Evolutionary conservation across 2,113 vertebrate species (phyloP).

Genomic region (Illadopsis cleaveri): DNA sequence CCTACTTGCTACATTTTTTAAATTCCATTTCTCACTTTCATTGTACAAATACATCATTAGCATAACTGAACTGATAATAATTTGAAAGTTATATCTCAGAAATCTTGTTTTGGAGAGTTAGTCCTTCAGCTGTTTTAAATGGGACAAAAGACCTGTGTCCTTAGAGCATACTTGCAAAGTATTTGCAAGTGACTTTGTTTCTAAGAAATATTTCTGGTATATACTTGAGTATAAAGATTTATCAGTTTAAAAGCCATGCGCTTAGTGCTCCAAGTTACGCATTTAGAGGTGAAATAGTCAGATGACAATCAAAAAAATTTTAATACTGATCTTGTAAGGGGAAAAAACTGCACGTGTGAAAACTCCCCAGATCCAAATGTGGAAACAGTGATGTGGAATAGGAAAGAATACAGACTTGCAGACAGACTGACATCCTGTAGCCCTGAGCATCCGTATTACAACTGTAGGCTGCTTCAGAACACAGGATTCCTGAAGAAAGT

Average conservation of each 20-base stretch:
- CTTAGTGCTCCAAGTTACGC: not conserved
- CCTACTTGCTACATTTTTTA: not conserved
- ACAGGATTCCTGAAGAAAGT: not conserved
- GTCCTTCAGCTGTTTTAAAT: not conserved
- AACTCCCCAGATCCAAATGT: not conserved
- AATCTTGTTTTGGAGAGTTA: not conserved
- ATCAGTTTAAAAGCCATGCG: not conserved
- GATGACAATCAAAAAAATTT: not conserved
- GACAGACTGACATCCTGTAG: not conserved
- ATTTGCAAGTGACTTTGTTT: not conserved
- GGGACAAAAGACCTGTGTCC: not conserved
- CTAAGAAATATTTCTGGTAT: not conserved
- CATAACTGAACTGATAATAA: not conserved
- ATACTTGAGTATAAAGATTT: not conserved
- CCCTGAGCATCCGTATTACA: not conserved
- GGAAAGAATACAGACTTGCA: not conserved
- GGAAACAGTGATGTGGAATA: not conserved
- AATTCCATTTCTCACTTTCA: not conserved
- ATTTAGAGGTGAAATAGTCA: not conserved
- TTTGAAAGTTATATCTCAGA: not conserved
- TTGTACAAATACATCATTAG: not conserved
- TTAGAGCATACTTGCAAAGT: not conserved
- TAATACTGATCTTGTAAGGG: not conserved
- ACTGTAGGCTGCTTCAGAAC: not conserved
- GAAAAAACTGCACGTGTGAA: fast-evolving